Evolutionary conservation across 2,797 vertebrate species (phyloP).

Genomic region (Steatocranus sp.): DNA sequence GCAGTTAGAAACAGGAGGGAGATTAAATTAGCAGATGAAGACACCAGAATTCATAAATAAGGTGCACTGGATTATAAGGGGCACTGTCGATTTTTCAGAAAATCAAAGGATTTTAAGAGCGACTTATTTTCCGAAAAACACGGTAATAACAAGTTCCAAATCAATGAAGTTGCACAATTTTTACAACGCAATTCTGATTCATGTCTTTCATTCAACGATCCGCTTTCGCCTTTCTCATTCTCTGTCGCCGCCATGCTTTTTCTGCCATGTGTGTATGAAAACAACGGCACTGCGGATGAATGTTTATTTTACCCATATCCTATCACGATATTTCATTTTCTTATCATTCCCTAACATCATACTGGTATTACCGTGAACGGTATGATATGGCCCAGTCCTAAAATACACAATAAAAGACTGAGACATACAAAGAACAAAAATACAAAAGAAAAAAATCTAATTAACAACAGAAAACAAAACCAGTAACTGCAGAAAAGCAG

Average conservation of each 20-base stretch:
- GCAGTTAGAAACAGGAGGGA: background rate
- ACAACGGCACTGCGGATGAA: background rate
- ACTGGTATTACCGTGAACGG: background rate
- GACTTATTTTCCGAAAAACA: background rate
- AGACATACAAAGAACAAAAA: background rate
- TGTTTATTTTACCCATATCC: background rate
- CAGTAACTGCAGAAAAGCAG: background rate
- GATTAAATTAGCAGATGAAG: background rate
- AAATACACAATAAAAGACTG: background rate
- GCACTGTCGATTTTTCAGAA: background rate
- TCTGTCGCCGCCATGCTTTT: background rate
- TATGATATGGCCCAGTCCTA: background rate
- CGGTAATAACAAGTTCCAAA: background rate
- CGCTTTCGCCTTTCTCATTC: background rate
- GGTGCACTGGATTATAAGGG: background rate
- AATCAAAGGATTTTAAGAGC: background rate
- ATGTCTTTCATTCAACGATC: background rate
- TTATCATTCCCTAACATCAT: background rate
- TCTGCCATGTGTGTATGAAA: background rate
- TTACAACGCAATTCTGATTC: background rate
- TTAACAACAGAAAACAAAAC: background rate
- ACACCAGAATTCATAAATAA: background rate
- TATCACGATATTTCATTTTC: background rate
- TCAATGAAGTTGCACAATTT: background rate
- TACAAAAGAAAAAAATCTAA: background rate